phyloP scores from a whole-genome alignment of 2,797 vertebrate species.

The Furcifer pardalis region DNA sequence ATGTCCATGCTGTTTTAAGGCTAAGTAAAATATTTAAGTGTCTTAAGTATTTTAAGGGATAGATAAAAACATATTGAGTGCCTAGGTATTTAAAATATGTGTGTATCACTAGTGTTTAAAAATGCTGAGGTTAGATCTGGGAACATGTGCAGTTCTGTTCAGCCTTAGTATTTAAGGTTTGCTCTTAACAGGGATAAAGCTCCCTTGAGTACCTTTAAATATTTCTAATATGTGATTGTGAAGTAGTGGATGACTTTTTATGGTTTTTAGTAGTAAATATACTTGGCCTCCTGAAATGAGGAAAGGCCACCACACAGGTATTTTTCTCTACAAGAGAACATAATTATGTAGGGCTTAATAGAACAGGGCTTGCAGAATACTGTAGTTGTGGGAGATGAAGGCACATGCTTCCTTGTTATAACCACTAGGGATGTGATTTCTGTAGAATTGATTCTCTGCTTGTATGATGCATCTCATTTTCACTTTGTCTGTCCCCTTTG shows the following conservation, averaged over 20 bases:
- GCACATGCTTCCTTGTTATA: background rate
- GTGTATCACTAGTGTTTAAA: background rate
- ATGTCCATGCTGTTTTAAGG: background rate
- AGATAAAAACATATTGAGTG: background rate
- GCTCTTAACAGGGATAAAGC: background rate
- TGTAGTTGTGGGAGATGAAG: background rate
- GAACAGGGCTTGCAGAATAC: background rate
- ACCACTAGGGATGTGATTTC: background rate
- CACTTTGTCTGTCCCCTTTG: conserved; percentile 39
- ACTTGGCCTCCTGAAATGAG: background rate
- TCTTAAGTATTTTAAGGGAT: no score
- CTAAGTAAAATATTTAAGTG: background rate
- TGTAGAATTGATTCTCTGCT: conserved; percentile 5
- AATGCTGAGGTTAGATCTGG: background rate
- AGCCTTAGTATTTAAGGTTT: background rate
- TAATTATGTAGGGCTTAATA: background rate
- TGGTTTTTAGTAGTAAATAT: background rate
- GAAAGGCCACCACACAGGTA: background rate
- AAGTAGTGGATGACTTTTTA: background rate
- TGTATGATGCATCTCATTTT: conserved; percentile 44
- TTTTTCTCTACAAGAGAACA: background rate
- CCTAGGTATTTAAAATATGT: background rate
- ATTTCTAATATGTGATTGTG: background rate
- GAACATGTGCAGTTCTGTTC: background rate
- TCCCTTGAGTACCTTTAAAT: background rate